A percentile compares a stretch with the other conserved stretches of the same genome.
phyloP scores from a whole-genome alignment of 53 echinoderm and acorn worm genomes.

The Arbacia lixula region DNA sequence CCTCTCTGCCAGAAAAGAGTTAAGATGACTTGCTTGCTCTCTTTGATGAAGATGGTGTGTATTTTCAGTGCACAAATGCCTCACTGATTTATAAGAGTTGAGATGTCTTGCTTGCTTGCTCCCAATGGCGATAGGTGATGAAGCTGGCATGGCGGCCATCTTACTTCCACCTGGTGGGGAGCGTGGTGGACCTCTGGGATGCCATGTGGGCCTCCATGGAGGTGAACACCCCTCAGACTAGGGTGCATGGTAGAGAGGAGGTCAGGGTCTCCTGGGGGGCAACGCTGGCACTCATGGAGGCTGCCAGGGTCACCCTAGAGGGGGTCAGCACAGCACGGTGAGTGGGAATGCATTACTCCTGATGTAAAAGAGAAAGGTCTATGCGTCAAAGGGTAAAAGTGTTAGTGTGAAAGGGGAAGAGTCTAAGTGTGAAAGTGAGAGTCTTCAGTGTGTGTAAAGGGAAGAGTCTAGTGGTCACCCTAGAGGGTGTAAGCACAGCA shows the following conservation, averaged over 20 bases:
- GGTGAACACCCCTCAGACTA: not conserved
- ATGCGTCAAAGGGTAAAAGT: too few species aligned
- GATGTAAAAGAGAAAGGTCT: not conserved
- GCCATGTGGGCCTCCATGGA: slow-evolving; percentile 44
- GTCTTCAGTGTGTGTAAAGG: too few species aligned
- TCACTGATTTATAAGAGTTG: too few species aligned
- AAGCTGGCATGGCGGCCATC: slow-evolving; percentile 68
- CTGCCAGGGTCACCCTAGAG: slow-evolving; percentile 23
- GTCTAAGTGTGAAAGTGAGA: too few species aligned
- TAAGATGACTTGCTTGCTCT: too few species aligned
- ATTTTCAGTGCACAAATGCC: too few species aligned
- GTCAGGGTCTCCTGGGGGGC: slow-evolving; percentile 11
- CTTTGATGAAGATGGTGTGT: too few species aligned
- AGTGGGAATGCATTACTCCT: not conserved
- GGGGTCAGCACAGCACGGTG: not conserved
- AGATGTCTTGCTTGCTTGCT: too few species aligned
- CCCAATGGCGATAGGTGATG: slow-evolving; percentile 32
- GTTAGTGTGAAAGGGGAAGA: too few species aligned
- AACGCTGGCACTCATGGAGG: slow-evolving; percentile 35
- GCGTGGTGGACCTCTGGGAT: slow-evolving; percentile 48
- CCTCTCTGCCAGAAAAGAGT: too few species aligned
- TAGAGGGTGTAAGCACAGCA: too few species aligned
- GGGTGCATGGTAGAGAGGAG: not conserved
- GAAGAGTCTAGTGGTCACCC: too few species aligned
- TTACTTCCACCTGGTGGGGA: slow-evolving; percentile 71